These are phyloP conservation scores for Escarpia spicata DNA, from an alignment of 2,888 invertebrate species.

Conservation along the genomic window DNA sequence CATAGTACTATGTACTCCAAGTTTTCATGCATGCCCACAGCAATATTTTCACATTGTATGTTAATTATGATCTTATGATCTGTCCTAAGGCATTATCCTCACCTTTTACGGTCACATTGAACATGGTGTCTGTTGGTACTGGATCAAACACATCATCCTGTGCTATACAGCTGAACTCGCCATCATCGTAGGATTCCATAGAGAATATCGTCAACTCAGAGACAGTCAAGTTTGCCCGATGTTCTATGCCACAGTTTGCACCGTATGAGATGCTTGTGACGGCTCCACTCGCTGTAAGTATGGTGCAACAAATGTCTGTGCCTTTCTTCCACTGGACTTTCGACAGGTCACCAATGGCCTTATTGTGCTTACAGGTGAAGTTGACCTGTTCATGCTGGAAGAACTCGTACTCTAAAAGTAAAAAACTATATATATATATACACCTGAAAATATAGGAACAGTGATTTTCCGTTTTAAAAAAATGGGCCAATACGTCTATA, in stretches of 20 bases:
- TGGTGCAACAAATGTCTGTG: not conserved
- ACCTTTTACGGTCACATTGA: not conserved
- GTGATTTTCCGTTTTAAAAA: no score
- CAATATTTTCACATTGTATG: no score
- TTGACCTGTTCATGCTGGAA: not conserved
- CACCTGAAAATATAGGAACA: no score
- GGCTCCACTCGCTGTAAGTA: not conserved
- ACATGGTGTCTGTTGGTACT: not conserved
- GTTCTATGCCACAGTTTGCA: not conserved
- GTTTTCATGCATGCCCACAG: no score
- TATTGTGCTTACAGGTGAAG: not conserved
- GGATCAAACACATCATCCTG: not conserved
- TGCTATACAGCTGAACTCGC: not conserved
- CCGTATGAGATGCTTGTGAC: not conserved
- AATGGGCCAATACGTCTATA: no score
- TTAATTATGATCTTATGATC: no score
- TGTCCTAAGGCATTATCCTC: not conserved
- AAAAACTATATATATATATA: not conserved
- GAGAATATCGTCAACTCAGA: not conserved
- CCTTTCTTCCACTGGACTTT: not conserved
- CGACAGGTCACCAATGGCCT: not conserved
- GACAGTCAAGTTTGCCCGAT: not conserved
- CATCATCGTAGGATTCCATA: not conserved
- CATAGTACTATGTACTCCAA: no score
- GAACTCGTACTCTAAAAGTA: not conserved